Base-by-base conservation (phyloP, 2,797 vertebrate species). In the Cossypha niveicapilla region DNA sequence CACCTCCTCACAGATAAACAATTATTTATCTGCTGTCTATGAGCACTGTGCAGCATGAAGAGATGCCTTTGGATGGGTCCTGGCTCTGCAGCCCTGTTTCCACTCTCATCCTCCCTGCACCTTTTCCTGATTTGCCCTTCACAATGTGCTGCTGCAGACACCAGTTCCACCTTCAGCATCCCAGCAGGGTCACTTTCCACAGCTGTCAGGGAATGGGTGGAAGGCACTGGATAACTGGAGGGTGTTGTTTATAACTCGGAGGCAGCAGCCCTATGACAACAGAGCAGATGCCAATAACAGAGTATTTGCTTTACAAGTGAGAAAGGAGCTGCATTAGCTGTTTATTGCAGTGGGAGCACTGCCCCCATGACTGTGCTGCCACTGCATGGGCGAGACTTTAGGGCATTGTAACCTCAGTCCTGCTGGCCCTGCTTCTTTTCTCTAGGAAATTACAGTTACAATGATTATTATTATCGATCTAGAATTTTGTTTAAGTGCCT, bases 401-500 rank as follows among this genome's bases (percentile, higher is more conserved):
- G 84, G 77, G 84, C 68, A 24, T 27, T 86, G 87, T 53, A 89
- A 50, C 67, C 58, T 75, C 77, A 60, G 81, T 65, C 84, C 58
- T 48, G 53, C 0, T 0, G 16, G 56, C 25, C 3, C 2, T 91
- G 88, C 66, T 86, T 62, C 81, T 84, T 85, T 88, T 75, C 80
- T 81, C 63, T n/a, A 32, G 57, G 83, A 94, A 93, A 92, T 88
- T 90, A 84, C 71, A 80, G 78, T 82, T 66, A 60, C 78, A 74
- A 13, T 72, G 65, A 80, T 84, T 81, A 90, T 88, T 88, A 88
- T 71, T 93, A 95, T 93, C 4, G 88, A 93, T 96, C 90, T 21
- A 72, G 74, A 85, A 86, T 94, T 87, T 87, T 86, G 61, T 84
- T 84, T 85, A 87, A 90, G 87, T 87, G 82, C 79, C 92, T 88